Conservation (phyloP, 2,797 vertebrate genomes). For the Leuciscus waleckii region DNA sequence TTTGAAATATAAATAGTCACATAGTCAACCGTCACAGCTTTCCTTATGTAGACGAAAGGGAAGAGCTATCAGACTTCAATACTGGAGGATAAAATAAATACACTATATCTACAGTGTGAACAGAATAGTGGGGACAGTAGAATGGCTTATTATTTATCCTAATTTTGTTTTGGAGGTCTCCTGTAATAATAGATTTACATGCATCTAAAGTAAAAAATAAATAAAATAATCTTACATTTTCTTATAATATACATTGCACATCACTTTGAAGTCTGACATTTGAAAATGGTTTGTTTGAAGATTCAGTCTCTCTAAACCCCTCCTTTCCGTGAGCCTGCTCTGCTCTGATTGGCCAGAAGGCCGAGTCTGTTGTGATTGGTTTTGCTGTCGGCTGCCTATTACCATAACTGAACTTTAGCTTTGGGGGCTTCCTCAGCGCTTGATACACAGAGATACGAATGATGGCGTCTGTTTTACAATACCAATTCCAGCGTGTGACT, state of each 20-base stretch:
- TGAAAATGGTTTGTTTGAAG: background rate
- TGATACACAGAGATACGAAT: too few species aligned
- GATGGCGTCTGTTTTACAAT: background rate
- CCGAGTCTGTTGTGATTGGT: background rate
- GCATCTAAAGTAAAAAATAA: too few species aligned
- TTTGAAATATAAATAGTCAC: too few species aligned
- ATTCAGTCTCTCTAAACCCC: too few species aligned
- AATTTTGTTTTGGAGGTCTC: background rate
- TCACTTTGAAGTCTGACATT: too few species aligned
- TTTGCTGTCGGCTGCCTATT: background rate
- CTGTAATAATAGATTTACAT: background rate
- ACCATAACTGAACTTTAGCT: background rate
- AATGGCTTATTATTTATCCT: background rate
- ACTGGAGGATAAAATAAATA: background rate
- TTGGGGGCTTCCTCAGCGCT: too few species aligned
- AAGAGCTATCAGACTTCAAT: background rate
- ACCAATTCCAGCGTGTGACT: background rate
- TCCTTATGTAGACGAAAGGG: background rate
- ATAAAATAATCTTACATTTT: too few species aligned
- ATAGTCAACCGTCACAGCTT: background rate
- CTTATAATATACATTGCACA: too few species aligned
- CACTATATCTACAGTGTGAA: background rate
- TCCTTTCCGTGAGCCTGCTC: too few species aligned
- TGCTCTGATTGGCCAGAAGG: background rate
- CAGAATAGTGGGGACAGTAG: background rate